Evolutionary conservation across 2,888 invertebrate genomes (phyloP).

Genomic region (Drosophila atripex): DNA sequence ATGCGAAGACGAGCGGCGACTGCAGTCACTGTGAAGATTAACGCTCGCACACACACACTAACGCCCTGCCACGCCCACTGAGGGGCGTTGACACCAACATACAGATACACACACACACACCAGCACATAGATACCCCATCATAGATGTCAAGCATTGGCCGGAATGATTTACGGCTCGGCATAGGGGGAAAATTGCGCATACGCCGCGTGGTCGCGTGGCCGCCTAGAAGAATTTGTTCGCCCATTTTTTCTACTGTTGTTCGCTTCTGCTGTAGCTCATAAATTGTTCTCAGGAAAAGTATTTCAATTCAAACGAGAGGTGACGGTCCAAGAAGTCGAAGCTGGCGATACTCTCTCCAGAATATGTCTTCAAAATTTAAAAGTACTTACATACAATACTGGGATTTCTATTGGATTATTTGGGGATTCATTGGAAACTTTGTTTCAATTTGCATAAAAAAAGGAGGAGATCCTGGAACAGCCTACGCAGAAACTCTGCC

Average conservation of each 20-base stretch:
- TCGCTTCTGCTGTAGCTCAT: slow-evolving; percentile 30
- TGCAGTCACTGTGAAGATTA: slow-evolving; percentile 68
- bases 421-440: neutral
- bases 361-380: neutral
- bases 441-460: neutral
- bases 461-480: neutral
- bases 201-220: slow-evolving; percentile 65
- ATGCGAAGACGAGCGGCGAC: slow-evolving; percentile 55
- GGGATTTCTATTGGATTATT: neutral
- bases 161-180: slow-evolving; percentile 71
- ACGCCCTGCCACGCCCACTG: slow-evolving; percentile 38
- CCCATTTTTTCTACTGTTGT: slow-evolving; percentile 21
- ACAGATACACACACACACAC: slow-evolving; percentile 16
- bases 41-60: slow-evolving; percentile 42
- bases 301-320: slow-evolving; percentile 37
- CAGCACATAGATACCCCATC: slow-evolving; percentile 14
- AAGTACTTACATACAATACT: neutral
- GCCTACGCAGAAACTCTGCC: slow-evolving; percentile 23
- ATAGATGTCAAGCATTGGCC: slow-evolving; percentile 67
- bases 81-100: slow-evolving; percentile 30
- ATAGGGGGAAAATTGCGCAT: slow-evolving; percentile 76
- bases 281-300: slow-evolving; percentile 42
- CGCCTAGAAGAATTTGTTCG: slow-evolving; percentile 29
- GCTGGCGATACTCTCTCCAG: slow-evolving; percentile 41
- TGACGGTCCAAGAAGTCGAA: slow-evolving; percentile 27